Percentiles rank a stretch among this genome's conserved stretches.
Conservation (phyloP, 2,888 invertebrate genomes). For the Synergus gifuensis region DNA sequence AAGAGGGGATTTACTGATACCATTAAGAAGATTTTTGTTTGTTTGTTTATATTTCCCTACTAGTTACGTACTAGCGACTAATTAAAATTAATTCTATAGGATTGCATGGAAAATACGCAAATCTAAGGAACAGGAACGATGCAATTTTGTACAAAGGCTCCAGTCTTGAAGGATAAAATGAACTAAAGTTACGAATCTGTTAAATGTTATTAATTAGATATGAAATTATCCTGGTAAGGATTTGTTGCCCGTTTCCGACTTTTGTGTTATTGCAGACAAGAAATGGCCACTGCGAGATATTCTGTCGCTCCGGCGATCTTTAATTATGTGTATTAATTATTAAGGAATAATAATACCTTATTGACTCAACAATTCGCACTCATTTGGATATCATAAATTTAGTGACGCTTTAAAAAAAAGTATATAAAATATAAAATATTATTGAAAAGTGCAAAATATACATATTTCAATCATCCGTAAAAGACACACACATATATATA, state of each 20-base stretch:
- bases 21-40: background rate
- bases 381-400: background rate
- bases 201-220: conserved; percentile 67
- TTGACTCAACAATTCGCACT: background rate
- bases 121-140: conserved; percentile 49
- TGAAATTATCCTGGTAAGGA: conserved; percentile 61
- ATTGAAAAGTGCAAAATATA: too few relatives aligned
- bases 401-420: too few relatives aligned
- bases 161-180: conserved; percentile 56
- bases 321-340: conserved; percentile 51
- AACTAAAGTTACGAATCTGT: conserved; percentile 60
- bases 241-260: conserved; percentile 52
- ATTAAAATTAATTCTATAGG: conserved; percentile 63
- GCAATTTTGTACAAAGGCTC: conserved; percentile 53
- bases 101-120: conserved; percentile 59
- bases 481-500: too few relatives aligned
- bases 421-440: too few relatives aligned
- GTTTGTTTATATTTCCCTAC: conserved; percentile 44
- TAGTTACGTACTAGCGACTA: conserved; percentile 68
- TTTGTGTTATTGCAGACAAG: conserved; percentile 43
- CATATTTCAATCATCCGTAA: too few relatives aligned
- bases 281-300: conserved; percentile 44
- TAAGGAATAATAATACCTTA: too few relatives aligned
- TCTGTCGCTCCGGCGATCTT: conserved; percentile 43
- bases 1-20: background rate